Evolutionary conservation across 2,888 invertebrate genomes (phyloP), one percentile per base, ranked within the genome.

Genomic region (Conops quadrifasciatus): DNA sequence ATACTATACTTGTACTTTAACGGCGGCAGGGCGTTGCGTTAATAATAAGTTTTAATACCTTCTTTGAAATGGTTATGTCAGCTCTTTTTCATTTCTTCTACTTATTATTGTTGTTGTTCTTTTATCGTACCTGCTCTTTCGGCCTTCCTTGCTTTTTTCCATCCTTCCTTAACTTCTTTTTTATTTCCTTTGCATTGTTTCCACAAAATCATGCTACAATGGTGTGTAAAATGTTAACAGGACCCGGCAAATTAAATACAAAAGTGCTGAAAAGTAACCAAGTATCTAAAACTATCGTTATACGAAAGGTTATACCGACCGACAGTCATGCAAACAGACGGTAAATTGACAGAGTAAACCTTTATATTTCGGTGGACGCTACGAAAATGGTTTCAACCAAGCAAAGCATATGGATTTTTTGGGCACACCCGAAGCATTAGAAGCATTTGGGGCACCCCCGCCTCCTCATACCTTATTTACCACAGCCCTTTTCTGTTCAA

Each of bases 211-310:
- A 19, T n/a, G 28, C 26, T 47, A 26, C 26, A 58, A 26, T 58
- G 21, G 26, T 24, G 19, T 63, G 26, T 26, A 24, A 28, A 47
- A 47, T 51, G 56, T 58, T 58, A 67, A 67, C 11, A 67, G 43
- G 26, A 26, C 9, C n/a, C 24, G 9, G 45, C 59, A 68, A 68
- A 68, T 68, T 68, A 68, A 68, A 62, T 68, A 51, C 21, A 62
- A 36, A 68, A 68, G 68, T 68, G 62, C 51, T 60, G 21, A 62
- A 36, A 62, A 51, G 62, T 68, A 62, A 58, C 21, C 21, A 16
- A 58, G 58, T 16, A 13, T 26, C 58, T 9, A 7, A 7, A 36
- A 36, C 36, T 4, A 36, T 56, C 51, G 13, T 28, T 43, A 21
- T 36, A 24, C 45, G 19, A 56, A 51, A 36, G 51, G 64, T 30